These are phyloP conservation scores for Ceriagrion tenellum DNA, from an alignment of 2,888 invertebrate species.

Conservation along the genomic window DNA sequence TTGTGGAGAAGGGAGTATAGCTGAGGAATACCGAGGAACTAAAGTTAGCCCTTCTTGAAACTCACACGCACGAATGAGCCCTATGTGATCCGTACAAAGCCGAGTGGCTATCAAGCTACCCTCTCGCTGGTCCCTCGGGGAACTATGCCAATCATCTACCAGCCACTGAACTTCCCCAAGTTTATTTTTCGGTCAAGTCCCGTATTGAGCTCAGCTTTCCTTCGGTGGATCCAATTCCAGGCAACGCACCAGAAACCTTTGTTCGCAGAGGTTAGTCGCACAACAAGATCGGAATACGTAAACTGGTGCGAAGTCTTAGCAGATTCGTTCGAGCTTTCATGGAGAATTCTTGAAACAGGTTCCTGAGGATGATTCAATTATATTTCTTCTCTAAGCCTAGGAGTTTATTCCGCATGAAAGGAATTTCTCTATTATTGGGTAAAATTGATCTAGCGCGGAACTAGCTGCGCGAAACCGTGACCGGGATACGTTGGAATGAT, in stretches of 20 bases:
- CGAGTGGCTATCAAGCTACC: not conserved
- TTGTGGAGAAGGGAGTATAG: not conserved
- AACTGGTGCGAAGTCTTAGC: not conserved
- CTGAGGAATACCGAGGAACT: not conserved
- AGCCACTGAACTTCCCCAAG: not conserved
- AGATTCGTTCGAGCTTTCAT: not conserved
- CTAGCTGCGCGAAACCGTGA: no score
- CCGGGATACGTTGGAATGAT: no score
- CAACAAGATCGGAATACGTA: not conserved
- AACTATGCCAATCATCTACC: conserved; percentile 6
- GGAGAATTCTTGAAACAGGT: no score
- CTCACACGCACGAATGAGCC: not conserved
- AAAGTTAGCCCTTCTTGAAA: not conserved
- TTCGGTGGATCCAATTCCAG: not conserved
- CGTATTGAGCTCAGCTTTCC: not conserved
- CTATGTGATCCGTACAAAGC: not conserved
- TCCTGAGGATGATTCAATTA: no score
- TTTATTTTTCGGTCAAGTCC: not conserved
- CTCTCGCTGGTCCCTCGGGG: not conserved
- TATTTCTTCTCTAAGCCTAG: no score
- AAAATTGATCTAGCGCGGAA: no score
- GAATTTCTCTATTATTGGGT: no score
- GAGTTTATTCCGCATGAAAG: no score
- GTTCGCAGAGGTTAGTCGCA: not conserved
- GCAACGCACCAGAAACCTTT: not conserved